Conservation (phyloP, 2,888 invertebrate species). For the Thelaira solivaga region DNA sequence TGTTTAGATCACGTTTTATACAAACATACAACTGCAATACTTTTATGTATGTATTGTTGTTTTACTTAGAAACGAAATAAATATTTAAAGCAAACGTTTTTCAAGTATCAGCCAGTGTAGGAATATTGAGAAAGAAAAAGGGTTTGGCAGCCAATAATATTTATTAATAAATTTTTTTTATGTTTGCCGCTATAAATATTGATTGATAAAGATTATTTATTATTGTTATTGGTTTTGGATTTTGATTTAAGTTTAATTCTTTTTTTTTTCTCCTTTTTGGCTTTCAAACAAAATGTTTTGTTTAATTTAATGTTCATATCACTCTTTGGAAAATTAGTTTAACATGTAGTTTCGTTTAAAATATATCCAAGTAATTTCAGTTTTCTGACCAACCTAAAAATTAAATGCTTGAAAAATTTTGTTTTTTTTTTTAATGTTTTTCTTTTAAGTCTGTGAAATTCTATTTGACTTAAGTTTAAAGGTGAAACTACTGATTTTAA, state of each 20-base stretch:
- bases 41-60: constrained; percentile 34
- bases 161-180: constrained; percentile 39
- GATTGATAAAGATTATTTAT: constrained; percentile 63
- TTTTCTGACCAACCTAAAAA: constrained; percentile 43
- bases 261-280: background rate
- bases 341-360: constrained; percentile 39
- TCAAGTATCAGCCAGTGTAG: constrained; percentile 11
- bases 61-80: constrained; percentile 36
- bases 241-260: too few species aligned
- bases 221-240: constrained; percentile 49
- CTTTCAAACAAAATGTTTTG: constrained; percentile 18
- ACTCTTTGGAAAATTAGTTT: constrained; percentile 44
- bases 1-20: constrained; percentile 70
- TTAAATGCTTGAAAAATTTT: background rate
- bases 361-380: constrained; percentile 23
- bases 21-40: too few species aligned
- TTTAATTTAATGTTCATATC: constrained; percentile 48
- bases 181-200: constrained; percentile 62
- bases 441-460: background rate
- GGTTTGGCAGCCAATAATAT: constrained; percentile 60
- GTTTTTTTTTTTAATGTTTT: background rate
- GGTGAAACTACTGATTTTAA: constrained; percentile 48
- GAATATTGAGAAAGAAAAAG: constrained; percentile 29
- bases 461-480: constrained; percentile 38
- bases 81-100: constrained; percentile 32